Conservation (phyloP, 2,888 invertebrate species). For the Ypsolopha scabrella region DNA sequence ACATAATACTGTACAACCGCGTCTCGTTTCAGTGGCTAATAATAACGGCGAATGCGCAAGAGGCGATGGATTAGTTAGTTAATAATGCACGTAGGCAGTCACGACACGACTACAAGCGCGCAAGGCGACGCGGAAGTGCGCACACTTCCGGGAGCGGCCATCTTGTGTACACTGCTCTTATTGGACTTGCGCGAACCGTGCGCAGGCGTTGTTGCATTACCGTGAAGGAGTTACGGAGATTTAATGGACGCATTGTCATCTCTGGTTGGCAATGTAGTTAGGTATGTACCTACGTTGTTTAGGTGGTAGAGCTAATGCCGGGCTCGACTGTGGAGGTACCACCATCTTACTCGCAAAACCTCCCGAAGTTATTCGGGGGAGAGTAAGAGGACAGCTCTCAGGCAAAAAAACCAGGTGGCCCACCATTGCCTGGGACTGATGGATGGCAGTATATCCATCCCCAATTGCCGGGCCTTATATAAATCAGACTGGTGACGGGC, state of each 20-base stretch:
- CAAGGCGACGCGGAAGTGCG: constrained; percentile 62
- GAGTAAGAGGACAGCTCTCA: no score
- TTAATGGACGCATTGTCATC: not conserved
- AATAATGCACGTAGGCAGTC: constrained; percentile 23
- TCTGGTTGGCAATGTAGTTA: not conserved
- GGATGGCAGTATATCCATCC: no score
- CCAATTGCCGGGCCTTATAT: no score
- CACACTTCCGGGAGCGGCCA: constrained; percentile 61
- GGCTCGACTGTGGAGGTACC: no score
- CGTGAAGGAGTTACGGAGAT: not conserved
- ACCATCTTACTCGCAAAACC: no score
- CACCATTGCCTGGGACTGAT: no score
- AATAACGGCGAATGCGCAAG: constrained; percentile 1
- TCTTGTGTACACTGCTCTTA: constrained; percentile 29
- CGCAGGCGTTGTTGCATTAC: not conserved
- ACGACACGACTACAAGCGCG: constrained; percentile 47
- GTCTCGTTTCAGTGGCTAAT: constrained; percentile 4
- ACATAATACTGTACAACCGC: not conserved
- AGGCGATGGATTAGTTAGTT: constrained; percentile 5
- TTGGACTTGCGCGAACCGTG: constrained; percentile 1
- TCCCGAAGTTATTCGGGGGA: no score
- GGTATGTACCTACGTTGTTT: no score
- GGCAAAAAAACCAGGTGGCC: no score
- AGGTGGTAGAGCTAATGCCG: no score
- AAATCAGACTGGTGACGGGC: no score